These are phyloP conservation scores for Australoheros facetus DNA, from an alignment of 2,797 vertebrate genomes.

Conservation along the genomic window DNA sequence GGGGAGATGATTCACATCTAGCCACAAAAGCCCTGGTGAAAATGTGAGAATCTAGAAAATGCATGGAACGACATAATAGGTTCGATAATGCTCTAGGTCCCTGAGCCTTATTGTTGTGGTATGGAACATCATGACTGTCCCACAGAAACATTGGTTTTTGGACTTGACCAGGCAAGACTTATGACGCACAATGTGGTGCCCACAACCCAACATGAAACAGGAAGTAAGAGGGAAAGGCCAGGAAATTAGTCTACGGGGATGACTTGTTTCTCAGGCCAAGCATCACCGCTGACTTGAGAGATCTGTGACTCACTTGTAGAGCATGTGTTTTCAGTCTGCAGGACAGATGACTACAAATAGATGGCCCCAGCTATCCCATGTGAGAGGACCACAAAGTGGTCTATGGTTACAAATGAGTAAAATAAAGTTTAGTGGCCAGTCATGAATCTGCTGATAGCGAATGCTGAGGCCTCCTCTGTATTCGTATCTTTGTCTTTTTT, in stretches of 20 bases:
- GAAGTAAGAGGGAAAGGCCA: constrained; percentile 66
- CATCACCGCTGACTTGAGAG: constrained; percentile 61
- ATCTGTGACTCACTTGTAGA: constrained; percentile 62
- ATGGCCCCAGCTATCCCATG: constrained; percentile 48
- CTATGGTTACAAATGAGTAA: constrained; percentile 47
- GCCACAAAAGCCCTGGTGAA: constrained; percentile 47
- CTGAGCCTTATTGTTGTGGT: constrained; percentile 21
- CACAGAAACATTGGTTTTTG: constrained; percentile 39
- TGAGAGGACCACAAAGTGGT: constrained; percentile 58
- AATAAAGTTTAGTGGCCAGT: constrained; percentile 24
- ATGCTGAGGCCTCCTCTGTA: constrained; percentile 22
- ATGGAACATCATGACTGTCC: constrained; percentile 22
- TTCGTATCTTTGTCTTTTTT: constrained; percentile 28
- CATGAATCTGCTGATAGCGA: constrained; percentile 23
- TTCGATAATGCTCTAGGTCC: constrained; percentile 7
- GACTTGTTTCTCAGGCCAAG: constrained; percentile 69
- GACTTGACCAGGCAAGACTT: constrained; percentile 7
- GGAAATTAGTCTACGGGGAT: constrained; percentile 70
- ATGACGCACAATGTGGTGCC: constrained; percentile 61
- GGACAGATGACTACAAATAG: constrained; percentile 67
- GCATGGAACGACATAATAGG: not conserved
- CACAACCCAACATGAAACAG: constrained; percentile 60
- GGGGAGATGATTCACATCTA: constrained; percentile 54
- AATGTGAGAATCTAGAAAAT: constrained; percentile 47
- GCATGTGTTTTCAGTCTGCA: constrained; percentile 69